phyloP scores from a whole-genome alignment of 2,888 invertebrate genomes.

The Metopia argyrocephala region DNA sequence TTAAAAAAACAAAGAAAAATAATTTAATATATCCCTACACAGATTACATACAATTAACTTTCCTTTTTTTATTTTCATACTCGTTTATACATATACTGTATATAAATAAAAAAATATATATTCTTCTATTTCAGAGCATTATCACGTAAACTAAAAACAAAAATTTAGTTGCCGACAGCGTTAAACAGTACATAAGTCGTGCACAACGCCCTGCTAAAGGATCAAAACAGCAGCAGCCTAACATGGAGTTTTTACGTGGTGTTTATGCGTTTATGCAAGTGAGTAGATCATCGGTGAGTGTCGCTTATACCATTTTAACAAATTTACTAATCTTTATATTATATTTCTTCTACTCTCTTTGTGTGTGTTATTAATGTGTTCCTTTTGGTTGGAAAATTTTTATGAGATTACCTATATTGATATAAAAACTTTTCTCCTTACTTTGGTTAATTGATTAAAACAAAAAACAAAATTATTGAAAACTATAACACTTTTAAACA shows the following conservation, averaged over 20 bases:
- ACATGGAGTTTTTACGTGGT: conserved; percentile 80
- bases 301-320: conserved; percentile 77
- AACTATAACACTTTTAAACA: conserved; percentile 22
- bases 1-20: no score
- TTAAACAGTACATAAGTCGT: conserved; percentile 78
- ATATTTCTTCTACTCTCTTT: conserved; percentile 75
- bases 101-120: background rate
- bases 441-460: background rate
- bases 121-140: conserved; percentile 72
- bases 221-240: conserved; percentile 78
- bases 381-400: conserved; percentile 57
- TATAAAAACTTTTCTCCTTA: conserved; percentile 35
- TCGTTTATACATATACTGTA: no score
- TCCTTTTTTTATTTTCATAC: no score
- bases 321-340: conserved; percentile 79
- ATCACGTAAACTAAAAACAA: conserved; percentile 78
- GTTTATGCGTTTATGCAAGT: conserved; percentile 80
- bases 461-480: background rate
- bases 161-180: conserved; percentile 78
- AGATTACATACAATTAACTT: no score
- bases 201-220: conserved; percentile 76
- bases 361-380: conserved; percentile 66
- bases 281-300: conserved; percentile 80
- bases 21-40: no score
- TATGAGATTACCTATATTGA: conserved; percentile 14